Base-by-base conservation (phyloP, 2,113 vertebrate species). In the Struthio camelus region DNA sequence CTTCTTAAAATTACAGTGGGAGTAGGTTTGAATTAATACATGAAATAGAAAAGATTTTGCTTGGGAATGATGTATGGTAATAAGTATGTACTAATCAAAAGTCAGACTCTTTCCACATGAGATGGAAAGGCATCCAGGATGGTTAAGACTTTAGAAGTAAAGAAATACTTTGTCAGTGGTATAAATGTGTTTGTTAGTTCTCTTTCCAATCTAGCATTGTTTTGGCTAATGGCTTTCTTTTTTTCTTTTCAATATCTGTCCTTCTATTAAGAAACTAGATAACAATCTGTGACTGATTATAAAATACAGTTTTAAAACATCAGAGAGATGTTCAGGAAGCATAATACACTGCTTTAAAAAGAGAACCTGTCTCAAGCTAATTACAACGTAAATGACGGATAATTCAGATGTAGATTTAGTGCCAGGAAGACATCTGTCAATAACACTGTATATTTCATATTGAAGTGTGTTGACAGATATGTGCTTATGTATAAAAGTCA, bases 401-500 rank as follows among this genome's bases (percentile, higher is more conserved):
- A 90, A 92, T 84, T 92, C 80, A 83, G 42, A 91, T 58, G 36
- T 56, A 85, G 38, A 50, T 38, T 62, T 34, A 58, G 30, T 62
- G 54, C 64, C 62, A 84, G 24, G 69, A 90, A 66, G 80, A 75
- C 44, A 76, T 83, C 51, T 93, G 36, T 94, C 91, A 83, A 14
- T 83, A 95, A 66, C 93, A 46, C 91, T 92, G 86, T 42, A 75
- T 89, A 75, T 96, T 96, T 93, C 65, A 79, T 77, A 24, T 44
- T 54, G 17, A 93, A 92, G 69, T 70, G 80, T 93, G 77, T 77
- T 92, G 83, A 86, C 85, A 86, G 94, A 64, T 24, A 79, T 3
- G 4, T 86, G 50, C 40, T 86, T 89, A 44, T 86, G 27, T n/a
- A 69, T 80, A 48, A 54, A 90, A 83, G 58, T 73, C 1, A 1